Evolutionary conservation across 1,140 invertebrate species (phyloP), one percentile per base, ranked within the genome.

Genomic region (Penaeus japonicus): DNA sequence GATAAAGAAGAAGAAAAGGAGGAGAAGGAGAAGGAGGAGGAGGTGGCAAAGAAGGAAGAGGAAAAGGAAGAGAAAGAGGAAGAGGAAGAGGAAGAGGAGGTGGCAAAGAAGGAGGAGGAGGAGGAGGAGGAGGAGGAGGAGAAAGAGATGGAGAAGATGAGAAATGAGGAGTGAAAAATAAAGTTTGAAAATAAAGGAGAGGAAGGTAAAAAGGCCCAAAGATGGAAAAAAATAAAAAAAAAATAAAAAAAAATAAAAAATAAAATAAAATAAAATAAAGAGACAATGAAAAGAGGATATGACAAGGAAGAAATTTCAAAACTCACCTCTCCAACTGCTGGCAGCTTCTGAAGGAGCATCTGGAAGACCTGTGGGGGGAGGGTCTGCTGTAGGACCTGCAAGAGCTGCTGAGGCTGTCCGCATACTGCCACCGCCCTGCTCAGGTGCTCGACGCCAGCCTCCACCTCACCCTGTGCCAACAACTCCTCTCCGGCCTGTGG

Each of bases 381-480:
- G 82, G 97, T 98, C 93, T 98, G 97, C 93, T 98, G 96, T n/a
- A 99, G 93, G 83, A 98, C 95, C 93, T 97, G 95, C 30, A 99
- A 93, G 20, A 99, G 93, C 92, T 99, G 97, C 91, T 97, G 95
- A 0, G 98, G 97, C 92, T 99, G 97, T 30, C 97, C 97, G 93
- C 98, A 99, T 2, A 99, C 96, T n/a, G 97, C 96, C 35, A 99
- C 96, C 30, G 98, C 98, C 92, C 98, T 97, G 39, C 96, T 96
- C 87, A 99, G 94, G 93, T 99, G 98, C 92, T 99, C 97, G 35
- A 99, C 96, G 84, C 97, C 98, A 70, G 94, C 95, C 89, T 98
- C 97, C 87, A 98, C 92, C 90, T 99, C 96, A 75, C 98, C 97
- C 89, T 94, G 93, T 30, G 95, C 95, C 90, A 99, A 93, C 53